A percentile compares a stretch with the other conserved stretches of the same genome.
phyloP scores from a whole-genome alignment of 2,113 vertebrate species.

The Heptranchias perlo region DNA sequence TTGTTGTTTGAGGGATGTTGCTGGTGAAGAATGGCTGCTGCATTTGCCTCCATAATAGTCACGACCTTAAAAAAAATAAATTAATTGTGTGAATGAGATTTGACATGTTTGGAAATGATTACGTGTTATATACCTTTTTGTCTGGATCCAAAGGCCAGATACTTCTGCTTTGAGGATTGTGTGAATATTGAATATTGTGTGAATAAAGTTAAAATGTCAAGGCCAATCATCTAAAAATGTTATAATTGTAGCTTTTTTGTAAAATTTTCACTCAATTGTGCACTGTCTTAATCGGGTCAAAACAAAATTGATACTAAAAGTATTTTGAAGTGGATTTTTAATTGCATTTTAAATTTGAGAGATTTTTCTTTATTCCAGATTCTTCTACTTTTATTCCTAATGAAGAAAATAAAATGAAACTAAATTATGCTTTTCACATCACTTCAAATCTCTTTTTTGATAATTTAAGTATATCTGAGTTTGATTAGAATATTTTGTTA shows the following conservation, averaged over 20 bases:
- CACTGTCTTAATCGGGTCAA: not conserved
- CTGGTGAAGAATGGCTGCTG: not conserved
- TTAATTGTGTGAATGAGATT: not conserved
- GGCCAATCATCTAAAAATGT: not conserved
- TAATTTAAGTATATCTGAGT: not conserved
- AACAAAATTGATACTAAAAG: not conserved
- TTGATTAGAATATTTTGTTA: not conserved
- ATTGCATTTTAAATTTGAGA: not conserved
- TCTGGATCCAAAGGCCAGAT: not conserved
- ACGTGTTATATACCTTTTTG: not conserved
- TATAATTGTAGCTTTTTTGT: not conserved
- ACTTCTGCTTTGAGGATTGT: not conserved
- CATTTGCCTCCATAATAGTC: not conserved
- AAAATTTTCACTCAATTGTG: not conserved
- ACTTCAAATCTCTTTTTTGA: not conserved
- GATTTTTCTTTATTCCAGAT: not conserved
- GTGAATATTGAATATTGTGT: not conserved
- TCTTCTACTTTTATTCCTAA: not conserved
- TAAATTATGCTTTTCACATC: not conserved
- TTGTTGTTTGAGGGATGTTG: not conserved
- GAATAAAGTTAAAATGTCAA: not conserved
- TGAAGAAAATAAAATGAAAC: not conserved
- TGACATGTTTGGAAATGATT: not conserved
- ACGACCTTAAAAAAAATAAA: not conserved
- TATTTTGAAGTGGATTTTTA: not conserved